phyloP scores from a whole-genome alignment of 1,140 invertebrate genomes.

The Chironomus striatipennis region DNA sequence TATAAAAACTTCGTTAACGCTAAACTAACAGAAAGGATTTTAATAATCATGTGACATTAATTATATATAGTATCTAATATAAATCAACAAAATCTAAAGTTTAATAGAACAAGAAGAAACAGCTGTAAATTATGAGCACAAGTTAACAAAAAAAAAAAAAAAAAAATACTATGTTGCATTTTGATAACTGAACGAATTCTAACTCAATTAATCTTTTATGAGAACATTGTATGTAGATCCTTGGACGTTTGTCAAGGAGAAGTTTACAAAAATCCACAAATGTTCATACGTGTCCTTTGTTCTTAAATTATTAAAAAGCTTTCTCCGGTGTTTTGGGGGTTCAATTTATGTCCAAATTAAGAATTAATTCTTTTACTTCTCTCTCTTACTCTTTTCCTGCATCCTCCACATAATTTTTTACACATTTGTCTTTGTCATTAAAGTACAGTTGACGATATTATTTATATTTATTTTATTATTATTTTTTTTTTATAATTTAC shows the following conservation, averaged over 20 bases:
- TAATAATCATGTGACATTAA: no score
- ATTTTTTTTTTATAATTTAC: neutral
- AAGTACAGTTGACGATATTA: slow-evolving; percentile 7
- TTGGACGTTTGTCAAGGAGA: neutral
- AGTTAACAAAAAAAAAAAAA: neutral
- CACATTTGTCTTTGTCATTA: neutral
- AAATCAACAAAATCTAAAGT: no score
- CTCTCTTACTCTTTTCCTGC: neutral
- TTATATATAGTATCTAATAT: no score
- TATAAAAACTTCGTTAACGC: no score
- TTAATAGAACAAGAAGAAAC: neutral
- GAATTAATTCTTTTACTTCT: neutral
- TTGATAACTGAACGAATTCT: neutral
- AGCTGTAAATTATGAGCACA: slow-evolving; percentile 8
- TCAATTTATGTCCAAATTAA: neutral
- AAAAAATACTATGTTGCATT: neutral
- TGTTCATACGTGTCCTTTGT: neutral
- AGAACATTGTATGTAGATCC: neutral
- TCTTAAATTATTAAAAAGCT: neutral
- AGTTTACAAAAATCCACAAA: neutral
- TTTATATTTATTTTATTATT: slow-evolving; percentile 4
- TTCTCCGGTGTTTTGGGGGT: neutral
- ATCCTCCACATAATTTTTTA: neutral
- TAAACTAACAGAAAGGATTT: no score
- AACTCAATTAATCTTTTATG: no score